Conservation (phyloP, 2,797 vertebrate genomes). For the Perodicticus potto region DNA sequence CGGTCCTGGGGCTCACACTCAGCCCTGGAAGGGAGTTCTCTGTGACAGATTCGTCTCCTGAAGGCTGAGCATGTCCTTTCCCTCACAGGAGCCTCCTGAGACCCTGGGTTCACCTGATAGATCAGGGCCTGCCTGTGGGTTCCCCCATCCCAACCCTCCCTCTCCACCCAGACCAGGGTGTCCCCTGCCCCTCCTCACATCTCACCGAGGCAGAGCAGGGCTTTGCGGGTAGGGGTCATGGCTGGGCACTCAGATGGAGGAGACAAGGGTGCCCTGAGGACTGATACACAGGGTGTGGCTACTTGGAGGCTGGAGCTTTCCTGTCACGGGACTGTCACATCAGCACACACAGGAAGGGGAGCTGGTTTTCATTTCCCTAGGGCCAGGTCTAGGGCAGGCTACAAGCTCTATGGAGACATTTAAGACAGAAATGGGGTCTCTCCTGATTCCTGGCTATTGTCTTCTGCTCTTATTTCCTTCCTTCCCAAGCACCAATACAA, state of each 20-base stretch:
- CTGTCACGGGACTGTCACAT: accelerated
- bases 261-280: accelerated
- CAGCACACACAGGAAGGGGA: neutral
- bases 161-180: no score
- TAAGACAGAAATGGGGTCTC: neutral
- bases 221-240: no score
- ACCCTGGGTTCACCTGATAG: neutral
- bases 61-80: neutral
- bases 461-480: neutral
- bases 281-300: neutral
- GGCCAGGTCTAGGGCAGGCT: no score
- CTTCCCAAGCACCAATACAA: neutral
- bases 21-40: conserved; percentile 29
- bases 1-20: neutral
- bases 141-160: no score
- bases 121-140: neutral
- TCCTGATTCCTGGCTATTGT: no score
- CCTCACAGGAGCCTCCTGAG: accelerated
- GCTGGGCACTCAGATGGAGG: no score
- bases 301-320: accelerated
- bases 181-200: no score
- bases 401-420: neutral
- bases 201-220: no score
- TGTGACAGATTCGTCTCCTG: neutral
- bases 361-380: neutral